Base-by-base conservation (phyloP, 1,140 invertebrate genomes). In the Papilio dardanus region DNA sequence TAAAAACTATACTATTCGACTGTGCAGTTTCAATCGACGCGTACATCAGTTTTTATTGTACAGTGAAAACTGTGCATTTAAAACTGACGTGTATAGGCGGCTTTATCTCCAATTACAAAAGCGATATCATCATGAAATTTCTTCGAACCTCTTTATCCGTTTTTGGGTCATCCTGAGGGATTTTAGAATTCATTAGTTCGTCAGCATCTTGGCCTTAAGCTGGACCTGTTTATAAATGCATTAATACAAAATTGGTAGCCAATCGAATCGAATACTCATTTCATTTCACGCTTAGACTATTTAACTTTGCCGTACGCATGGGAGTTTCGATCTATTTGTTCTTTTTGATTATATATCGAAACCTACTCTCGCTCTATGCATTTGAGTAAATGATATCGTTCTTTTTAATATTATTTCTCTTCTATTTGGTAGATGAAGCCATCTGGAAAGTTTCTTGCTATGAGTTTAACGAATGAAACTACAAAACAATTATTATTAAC, bases 201-300 rank as follows among this genome's bases (percentile, higher is more conserved):
- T 77, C 74, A 75, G 58, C 58, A 76, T 50, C 35, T 33, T 68
- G 46, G 21, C 76, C 75, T 78, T 78, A 78, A 78, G 62, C 46
- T 37, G 6, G 12, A 35, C 10, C 78, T 83, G 74, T 81, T 83
- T 80, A 80, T 76, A 83, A 78, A 83, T 83, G 82, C 82, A 83
- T 81, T 76, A 62, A 42, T 40, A n/a, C 42, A 76, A 76, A 83
- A 83, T 83, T 81, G 82, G 78, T 78, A 77, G 66, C 74, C 82
- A 80, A 83, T 83, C 69, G 81, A 79, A 77, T 76, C 14, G 7
- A 37, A 37, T 76, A 28, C 76, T 74, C 77, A 75, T 54, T 68
- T 68, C 66, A 68, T 40, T 40, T 12, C 33, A 16, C 65, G 65
- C 28, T 31, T n/a, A 67, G 31, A 24, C 66, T 68, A 68, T 68